These are phyloP conservation scores for Notechis scutatus DNA, from an alignment of 2,113 vertebrate species.

Conservation along the genomic window DNA sequence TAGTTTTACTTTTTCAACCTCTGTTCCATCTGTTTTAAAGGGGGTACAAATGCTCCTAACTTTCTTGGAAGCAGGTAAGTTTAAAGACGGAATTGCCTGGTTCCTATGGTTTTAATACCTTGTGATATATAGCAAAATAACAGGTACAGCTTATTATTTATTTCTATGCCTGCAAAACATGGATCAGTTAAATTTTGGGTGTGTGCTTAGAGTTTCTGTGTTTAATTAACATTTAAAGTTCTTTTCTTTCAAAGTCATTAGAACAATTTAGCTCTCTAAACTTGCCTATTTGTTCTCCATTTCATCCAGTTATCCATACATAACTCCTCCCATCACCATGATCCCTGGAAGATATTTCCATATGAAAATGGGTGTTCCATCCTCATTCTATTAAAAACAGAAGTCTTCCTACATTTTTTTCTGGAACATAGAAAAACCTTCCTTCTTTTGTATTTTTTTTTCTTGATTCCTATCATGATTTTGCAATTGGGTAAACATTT, in stretches of 20 bases:
- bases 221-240: neutral
- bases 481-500: conserved; percentile 5
- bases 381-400: neutral
- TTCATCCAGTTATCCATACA: neutral
- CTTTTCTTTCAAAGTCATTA: neutral
- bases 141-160: neutral
- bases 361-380: neutral
- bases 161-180: neutral
- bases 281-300: neutral
- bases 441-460: neutral
- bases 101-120: neutral
- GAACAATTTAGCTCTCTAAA: neutral
- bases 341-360: neutral
- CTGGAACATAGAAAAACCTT: neutral
- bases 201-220: neutral
- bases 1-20: neutral
- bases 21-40: neutral
- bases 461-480: neutral
- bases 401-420: neutral
- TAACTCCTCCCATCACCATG: neutral
- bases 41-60: neutral
- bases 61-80: neutral
- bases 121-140: neutral
- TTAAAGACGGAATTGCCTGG: neutral
- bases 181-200: neutral